A percentile compares a stretch with the other conserved stretches of the same genome.
Evolutionary conservation across 2,888 invertebrate genomes (phyloP).

Genomic region (Sussaba pulchella): DNA sequence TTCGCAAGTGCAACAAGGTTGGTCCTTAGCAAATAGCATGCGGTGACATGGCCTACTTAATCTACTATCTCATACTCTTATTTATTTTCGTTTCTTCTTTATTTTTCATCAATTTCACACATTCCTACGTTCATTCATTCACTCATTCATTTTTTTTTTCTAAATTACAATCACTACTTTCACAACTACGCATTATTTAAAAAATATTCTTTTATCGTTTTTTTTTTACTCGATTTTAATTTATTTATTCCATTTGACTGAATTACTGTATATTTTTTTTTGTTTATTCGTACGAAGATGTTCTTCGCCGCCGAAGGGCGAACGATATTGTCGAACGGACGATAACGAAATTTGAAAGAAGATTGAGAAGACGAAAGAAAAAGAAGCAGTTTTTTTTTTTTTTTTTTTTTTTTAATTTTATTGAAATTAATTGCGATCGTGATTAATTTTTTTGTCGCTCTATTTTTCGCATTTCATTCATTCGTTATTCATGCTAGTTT

Average conservation of each 20-base stretch:
- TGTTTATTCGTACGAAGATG: no score
- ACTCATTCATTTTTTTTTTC: conserved; percentile 72
- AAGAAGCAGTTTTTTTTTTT: no score
- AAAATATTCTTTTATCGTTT: conserved; percentile 10
- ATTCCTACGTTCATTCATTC: no score
- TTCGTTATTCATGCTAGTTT: conserved; percentile 41
- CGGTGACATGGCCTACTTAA: conserved; percentile 83
- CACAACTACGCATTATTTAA: conserved; percentile 48
- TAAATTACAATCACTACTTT: conserved; percentile 66
- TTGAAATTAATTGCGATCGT: no score
- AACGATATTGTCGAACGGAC: no score
- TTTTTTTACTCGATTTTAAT: conserved; percentile 34
- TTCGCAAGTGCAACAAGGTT: conserved; percentile 84
- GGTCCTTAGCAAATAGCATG: conserved; percentile 85
- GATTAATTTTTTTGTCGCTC: conserved; percentile 23
- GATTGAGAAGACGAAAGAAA: no score
- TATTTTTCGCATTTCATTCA: neutral
- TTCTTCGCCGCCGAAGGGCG: conserved; percentile 19
- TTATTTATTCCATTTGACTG: conserved; percentile 32
- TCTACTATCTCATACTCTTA: conserved; percentile 68
- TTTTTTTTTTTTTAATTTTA: neutral
- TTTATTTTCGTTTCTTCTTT: conserved; percentile 69
- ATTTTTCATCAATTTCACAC: conserved; percentile 68
- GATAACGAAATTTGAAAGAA: no score
- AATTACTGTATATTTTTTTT: no score